Conservation (phyloP, 2,888 invertebrate species). For the Pachliopta kotzebuea region DNA sequence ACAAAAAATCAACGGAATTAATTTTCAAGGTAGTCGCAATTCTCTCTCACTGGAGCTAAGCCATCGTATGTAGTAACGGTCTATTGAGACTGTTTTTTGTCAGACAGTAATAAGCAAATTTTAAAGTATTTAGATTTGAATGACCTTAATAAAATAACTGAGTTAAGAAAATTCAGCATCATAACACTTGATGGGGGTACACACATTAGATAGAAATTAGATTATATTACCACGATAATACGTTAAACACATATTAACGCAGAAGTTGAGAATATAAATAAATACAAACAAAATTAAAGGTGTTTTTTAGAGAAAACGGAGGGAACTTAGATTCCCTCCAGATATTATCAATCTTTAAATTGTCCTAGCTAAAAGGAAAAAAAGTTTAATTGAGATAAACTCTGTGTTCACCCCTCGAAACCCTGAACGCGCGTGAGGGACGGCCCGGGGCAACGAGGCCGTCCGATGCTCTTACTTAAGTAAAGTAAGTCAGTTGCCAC, state of each 20-base stretch:
- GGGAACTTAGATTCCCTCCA: conserved; percentile 41
- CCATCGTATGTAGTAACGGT: no score
- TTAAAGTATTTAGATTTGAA: no score
- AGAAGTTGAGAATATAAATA: conserved; percentile 1
- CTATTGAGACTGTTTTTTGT: no score
- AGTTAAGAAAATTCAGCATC: no score
- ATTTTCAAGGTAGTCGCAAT: no score
- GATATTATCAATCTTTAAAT: conserved; percentile 60
- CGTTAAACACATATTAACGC: not conserved
- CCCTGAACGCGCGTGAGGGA: conserved; percentile 35
- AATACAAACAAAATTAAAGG: not conserved
- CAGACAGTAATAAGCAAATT: no score
- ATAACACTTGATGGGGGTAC: not conserved
- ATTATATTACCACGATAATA: not conserved
- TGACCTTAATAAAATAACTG: no score
- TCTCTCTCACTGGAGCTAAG: no score
- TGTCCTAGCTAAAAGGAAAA: conserved; percentile 48
- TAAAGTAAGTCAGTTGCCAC: conserved; percentile 31
- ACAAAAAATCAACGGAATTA: no score
- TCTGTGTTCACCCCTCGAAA: conserved; percentile 42
- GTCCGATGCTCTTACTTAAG: conserved; percentile 30
- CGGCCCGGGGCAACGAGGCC: conserved; percentile 36
- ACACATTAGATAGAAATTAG: not conserved
- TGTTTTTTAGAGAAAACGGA: conserved; percentile 22
- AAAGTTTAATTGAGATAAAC: conserved; percentile 66